Conservation (phyloP, 2,113 vertebrate species). For the Galemys pyrenaicus region DNA sequence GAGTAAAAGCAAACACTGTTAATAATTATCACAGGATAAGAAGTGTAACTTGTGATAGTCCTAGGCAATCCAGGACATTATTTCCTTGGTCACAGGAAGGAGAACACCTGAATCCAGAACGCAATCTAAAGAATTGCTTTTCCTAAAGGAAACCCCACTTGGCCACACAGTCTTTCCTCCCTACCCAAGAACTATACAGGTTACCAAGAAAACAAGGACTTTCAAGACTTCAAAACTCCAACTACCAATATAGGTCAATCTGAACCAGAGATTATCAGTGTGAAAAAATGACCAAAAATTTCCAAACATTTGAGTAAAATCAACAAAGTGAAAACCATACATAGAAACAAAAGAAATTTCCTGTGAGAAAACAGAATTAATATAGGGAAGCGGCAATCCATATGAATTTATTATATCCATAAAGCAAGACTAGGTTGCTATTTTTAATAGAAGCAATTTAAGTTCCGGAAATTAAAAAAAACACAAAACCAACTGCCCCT, state of each 20-base stretch:
- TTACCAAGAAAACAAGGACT: background rate
- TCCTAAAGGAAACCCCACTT: background rate
- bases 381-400: background rate
- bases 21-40: background rate
- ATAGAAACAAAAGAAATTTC: slow-evolving; percentile 11
- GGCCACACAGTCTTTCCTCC: background rate
- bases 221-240: background rate
- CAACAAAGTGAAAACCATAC: background rate
- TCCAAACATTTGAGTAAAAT: background rate
- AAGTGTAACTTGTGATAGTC: background rate
- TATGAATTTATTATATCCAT: background rate
- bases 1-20: slow-evolving; percentile 16
- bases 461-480: slow-evolving; percentile 7
- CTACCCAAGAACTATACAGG: background rate
- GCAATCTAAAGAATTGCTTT: too few relatives aligned
- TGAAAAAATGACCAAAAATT: background rate
- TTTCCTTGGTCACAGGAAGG: background rate
- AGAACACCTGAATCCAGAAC: background rate
- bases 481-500: background rate
- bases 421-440: slow-evolving; percentile 35
- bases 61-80: background rate
- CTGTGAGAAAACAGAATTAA: slow-evolving; percentile 2
- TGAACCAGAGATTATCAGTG: background rate
- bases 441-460: slow-evolving; percentile 52
- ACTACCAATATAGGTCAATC: background rate